Evolutionary conservation across 2,797 vertebrate species (phyloP).

Genomic region (Alcedo quadribrachys): DNA sequence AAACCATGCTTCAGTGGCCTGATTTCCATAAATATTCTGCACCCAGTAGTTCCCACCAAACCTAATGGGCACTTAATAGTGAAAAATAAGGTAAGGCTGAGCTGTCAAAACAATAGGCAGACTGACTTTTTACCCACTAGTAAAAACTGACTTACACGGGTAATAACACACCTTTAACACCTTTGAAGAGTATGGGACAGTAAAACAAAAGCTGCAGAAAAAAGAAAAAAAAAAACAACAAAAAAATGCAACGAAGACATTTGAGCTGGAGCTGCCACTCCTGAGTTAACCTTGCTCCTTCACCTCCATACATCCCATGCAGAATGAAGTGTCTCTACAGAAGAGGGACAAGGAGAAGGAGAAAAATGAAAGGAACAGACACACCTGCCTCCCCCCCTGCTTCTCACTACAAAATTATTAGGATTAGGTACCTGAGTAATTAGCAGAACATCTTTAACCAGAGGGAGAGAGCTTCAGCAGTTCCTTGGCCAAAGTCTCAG

Average conservation of each 20-base stretch:
- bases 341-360: not conserved
- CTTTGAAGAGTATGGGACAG: not conserved
- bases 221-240: not conserved
- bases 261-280: not conserved
- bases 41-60: not conserved
- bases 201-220: not conserved
- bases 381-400: not conserved
- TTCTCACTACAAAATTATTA: not conserved
- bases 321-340: fast-evolving
- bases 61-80: not conserved
- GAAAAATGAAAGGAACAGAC: not conserved
- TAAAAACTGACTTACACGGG: not conserved
- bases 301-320: not conserved
- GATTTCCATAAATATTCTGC: conserved; percentile 32
- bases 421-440: not conserved
- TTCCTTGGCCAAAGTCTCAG: not conserved
- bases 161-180: not conserved
- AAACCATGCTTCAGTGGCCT: not conserved
- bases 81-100: not conserved
- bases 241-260: not conserved
- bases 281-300: not conserved
- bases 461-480: not conserved
- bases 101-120: not conserved
- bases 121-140: not conserved
- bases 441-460: not conserved